Evolutionary conservation across 2,888 invertebrate species (phyloP).

Genomic region (Cataglyphis livida): DNA sequence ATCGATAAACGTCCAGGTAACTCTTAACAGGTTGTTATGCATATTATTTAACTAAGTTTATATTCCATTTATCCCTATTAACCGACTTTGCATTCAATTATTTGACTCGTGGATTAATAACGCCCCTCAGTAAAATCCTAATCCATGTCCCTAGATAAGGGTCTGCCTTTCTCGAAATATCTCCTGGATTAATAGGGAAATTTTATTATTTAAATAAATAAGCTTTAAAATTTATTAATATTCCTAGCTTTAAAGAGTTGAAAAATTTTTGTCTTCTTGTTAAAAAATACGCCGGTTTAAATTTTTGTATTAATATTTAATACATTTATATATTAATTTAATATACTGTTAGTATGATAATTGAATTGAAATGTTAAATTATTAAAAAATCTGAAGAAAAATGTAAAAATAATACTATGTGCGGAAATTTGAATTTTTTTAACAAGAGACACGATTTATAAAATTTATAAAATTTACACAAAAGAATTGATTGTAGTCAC

Average conservation of each 20-base stretch:
- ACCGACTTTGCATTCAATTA: background rate
- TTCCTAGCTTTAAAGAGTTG: background rate
- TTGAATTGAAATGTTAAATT: no score
- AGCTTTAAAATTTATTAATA: background rate
- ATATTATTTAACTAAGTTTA: background rate
- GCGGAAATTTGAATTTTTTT: no score
- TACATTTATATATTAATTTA: no score
- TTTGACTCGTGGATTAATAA: background rate
- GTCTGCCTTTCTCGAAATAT: background rate
- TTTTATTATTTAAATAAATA: background rate
- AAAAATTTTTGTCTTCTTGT: no score
- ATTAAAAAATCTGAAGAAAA: no score
- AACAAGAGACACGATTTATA: no score
- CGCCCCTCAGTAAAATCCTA: background rate
- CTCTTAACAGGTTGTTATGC: conserved; percentile 8
- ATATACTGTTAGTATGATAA: no score
- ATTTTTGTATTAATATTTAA: no score
- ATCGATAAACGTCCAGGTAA: conserved; percentile 29
- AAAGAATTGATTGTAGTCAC: no score
- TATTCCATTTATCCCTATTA: conserved; percentile 2
- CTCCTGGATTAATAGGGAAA: background rate
- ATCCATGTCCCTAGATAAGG: background rate
- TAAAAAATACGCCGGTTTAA: no score
- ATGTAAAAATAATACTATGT: no score
- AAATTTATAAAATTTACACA: no score